These are phyloP conservation scores for Rhaphigaster nebulosa DNA, from an alignment of 2,888 invertebrate species.

Conservation along the genomic window DNA sequence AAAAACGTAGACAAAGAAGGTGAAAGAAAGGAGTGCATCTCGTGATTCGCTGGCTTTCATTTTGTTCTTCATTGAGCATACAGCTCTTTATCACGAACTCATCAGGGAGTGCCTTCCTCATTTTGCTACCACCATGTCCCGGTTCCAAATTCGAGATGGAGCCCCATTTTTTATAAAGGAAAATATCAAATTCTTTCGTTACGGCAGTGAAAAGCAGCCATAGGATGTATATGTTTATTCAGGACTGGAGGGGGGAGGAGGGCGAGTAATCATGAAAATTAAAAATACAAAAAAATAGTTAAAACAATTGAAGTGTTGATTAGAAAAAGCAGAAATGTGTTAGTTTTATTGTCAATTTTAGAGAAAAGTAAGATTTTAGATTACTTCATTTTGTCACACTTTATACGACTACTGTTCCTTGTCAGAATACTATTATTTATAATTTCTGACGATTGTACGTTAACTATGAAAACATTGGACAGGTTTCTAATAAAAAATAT, in stretches of 20 bases:
- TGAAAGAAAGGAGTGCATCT: conserved; percentile 25
- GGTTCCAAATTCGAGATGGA: not conserved
- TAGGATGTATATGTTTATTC: not conserved
- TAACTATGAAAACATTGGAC: too few species aligned
- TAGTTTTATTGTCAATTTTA: not conserved
- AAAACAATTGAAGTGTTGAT: not conserved
- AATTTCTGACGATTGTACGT: too few species aligned
- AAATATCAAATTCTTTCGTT: conserved; percentile 32
- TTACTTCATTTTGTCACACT: not conserved
- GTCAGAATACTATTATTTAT: too few species aligned
- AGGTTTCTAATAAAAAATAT: too few species aligned
- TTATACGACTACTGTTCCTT: too few species aligned
- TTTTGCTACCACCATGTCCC: not conserved
- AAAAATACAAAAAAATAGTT: not conserved
- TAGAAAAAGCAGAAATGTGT: not conserved
- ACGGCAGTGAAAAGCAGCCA: not conserved
- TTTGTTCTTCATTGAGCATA: conserved; percentile 37
- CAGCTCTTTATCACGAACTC: conserved; percentile 3
- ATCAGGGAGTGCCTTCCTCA: conserved; percentile 38
- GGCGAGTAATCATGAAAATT: not conserved
- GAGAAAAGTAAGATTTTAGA: not conserved
- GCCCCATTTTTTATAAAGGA: not conserved
- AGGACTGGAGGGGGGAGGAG: not conserved
- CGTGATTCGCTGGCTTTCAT: conserved; percentile 12
- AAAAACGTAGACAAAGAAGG: conserved; percentile 20